phyloP scores from a whole-genome alignment of 2,888 invertebrate species.

The Venusia cambrica region DNA sequence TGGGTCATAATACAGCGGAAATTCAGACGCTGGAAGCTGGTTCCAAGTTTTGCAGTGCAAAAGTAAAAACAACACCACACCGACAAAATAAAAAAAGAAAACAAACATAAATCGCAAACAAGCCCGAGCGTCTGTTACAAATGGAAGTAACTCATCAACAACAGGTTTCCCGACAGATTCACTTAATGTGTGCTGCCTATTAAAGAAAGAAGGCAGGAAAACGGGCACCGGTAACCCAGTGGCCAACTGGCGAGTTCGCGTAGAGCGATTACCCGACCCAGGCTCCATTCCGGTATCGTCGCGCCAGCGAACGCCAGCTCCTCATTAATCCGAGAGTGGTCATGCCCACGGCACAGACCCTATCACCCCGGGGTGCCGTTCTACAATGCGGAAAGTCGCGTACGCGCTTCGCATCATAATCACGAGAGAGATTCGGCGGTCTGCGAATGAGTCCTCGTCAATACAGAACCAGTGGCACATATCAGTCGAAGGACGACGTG shows the following conservation, averaged over 20 bases:
- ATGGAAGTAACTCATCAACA: constrained; percentile 17
- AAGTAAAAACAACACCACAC: neutral
- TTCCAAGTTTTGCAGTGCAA: too few relatives aligned
- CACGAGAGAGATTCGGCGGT: constrained; percentile 74
- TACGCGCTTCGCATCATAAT: constrained; percentile 69
- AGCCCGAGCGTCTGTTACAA: constrained; percentile 4
- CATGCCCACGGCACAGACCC: too few relatives aligned
- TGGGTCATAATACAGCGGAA: too few relatives aligned
- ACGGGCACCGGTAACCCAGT: constrained; percentile 78
- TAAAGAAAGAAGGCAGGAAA: constrained; percentile 70
- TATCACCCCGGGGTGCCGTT: constrained; percentile 66
- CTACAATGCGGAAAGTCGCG: constrained; percentile 70
- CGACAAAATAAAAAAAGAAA: neutral
- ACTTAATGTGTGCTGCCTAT: constrained; percentile 54
- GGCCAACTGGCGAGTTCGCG: constrained; percentile 74
- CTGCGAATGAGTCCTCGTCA: constrained; percentile 65
- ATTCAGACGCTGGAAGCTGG: too few relatives aligned
- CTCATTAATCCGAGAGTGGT: constrained; percentile 53
- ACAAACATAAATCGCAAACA: neutral
- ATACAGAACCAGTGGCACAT: constrained; percentile 46
- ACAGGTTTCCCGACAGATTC: constrained; percentile 41
- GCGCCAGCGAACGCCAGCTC: constrained; percentile 56
- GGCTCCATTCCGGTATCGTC: constrained; percentile 70
- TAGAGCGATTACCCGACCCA: constrained; percentile 60
- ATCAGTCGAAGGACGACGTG: constrained; percentile 61